Conservation (phyloP, 2,113 vertebrate species). For the Alces alces region DNA sequence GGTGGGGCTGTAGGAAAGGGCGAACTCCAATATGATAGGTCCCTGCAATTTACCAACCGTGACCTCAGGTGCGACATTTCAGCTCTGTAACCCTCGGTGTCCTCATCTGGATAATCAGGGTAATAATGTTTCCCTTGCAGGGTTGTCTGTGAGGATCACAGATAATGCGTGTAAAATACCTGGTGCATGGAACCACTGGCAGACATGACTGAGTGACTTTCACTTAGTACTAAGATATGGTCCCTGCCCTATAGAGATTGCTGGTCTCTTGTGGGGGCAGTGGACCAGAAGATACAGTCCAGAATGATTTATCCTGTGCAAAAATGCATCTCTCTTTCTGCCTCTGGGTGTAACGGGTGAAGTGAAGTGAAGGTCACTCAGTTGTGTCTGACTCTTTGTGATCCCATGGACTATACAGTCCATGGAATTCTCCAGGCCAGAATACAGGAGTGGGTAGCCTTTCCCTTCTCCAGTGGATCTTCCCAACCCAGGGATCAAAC, state of each 20-base stretch:
- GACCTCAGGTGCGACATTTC: neutral
- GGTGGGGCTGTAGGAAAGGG: neutral
- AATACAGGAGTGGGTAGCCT: neutral
- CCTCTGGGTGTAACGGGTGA: rapidly evolving
- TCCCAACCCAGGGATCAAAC: neutral
- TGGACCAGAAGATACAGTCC: rapidly evolving
- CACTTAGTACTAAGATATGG: rapidly evolving
- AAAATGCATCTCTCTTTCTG: neutral
- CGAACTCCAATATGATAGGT: rapidly evolving
- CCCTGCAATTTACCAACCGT: neutral
- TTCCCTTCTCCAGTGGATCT: neutral
- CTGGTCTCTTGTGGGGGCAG: neutral
- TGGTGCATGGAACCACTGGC: rapidly evolving
- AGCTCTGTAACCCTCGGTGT: neutral
- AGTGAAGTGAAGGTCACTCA: neutral
- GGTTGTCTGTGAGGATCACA: neutral
- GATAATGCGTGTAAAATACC: neutral
- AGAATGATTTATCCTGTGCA: rapidly evolving
- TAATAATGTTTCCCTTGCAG: neutral
- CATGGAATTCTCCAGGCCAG: neutral
- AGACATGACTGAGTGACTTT: neutral
- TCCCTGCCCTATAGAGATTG: neutral
- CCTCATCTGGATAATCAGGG: neutral
- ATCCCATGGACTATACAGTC: neutral
- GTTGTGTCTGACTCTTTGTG: neutral